Base-by-base conservation (phyloP, 64 coral and sea anemone genomes). In the Orbicella faveolata region DNA sequence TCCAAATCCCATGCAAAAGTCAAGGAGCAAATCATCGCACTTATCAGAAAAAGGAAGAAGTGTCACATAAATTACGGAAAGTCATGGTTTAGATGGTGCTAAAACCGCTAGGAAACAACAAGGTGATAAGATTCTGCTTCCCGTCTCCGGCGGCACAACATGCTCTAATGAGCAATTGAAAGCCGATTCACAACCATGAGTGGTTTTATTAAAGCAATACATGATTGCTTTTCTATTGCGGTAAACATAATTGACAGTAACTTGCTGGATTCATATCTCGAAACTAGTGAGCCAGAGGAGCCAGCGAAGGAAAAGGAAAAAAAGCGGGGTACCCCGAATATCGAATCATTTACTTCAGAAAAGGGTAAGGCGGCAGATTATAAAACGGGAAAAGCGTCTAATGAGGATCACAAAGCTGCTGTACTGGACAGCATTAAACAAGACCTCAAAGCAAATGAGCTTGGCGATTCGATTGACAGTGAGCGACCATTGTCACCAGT, bases 91-190 rank as follows among this genome's bases (percentile, higher is more conserved):
- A 20, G 76, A 78, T 18, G 76, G 76, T 7, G 3, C 52, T 52
- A 52, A 18, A 52, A 78, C 39, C 19, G 21, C 44, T 10, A 21
- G 44, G 37, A 52, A 44, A 78, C 39, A 78, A 53, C 2, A 23
- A 9, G 41, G 39, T 41, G 44, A 52, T 13, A 17, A 14, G n/a
- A 51, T 17, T 79, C 23, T 79, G 23, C 6, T 79, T 79, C 74
- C 76, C 76, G 76, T 20, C 76, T 55, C 76, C n/a, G n/a, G n/a
- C 23, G 76, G 54, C 41, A 25, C 76, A 79, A 25, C 23, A 4
- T 79, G 76, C 6, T 54, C 76, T 79, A 79, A 79, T 52, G 76
- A 79, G 76, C 41, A 79, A 10, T 79, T 55, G 41, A 54, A 44
- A 54, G 20, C 44, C 6, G 76, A 2, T 79, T 79, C 20, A 53